These are phyloP conservation scores for Pocillopora grandis DNA, from an alignment of 92 coral and sea anemone species.

Conservation along the genomic window DNA sequence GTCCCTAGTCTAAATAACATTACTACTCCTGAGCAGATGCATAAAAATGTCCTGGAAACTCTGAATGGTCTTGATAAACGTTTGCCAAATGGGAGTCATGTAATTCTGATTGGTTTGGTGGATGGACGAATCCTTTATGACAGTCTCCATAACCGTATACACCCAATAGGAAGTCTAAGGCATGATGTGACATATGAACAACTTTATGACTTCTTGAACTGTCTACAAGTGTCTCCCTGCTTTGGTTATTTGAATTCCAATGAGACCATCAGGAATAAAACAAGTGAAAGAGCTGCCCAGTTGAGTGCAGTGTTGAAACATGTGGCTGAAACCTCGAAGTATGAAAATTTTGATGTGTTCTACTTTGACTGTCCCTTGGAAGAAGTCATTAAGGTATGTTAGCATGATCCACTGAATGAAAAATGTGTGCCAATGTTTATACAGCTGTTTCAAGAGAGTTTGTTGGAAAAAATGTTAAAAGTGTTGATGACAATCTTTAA, in stretches of 20 bases:
- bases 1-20: slow-evolving; percentile 55
- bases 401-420: background rate
- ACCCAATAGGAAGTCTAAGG: slow-evolving; percentile 89
- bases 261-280: slow-evolving; percentile 79
- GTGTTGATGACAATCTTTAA: too few relatives aligned
- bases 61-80: slow-evolving; percentile 64
- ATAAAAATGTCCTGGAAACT: slow-evolving; percentile 72
- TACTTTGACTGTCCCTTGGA: slow-evolving; percentile 72
- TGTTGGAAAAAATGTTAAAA: too few relatives aligned
- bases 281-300: slow-evolving; percentile 73
- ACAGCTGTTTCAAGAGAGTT: too few relatives aligned
- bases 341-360: slow-evolving; percentile 75
- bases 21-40: slow-evolving; percentile 96
- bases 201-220: slow-evolving; percentile 91
- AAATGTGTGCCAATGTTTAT: too few relatives aligned
- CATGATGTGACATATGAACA: slow-evolving; percentile 84
- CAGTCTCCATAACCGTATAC: slow-evolving; percentile 84
- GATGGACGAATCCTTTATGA: slow-evolving; percentile 88
- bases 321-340: slow-evolving; percentile 66
- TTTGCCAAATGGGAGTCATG: slow-evolving; percentile 89
- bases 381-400: slow-evolving; percentile 68
- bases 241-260: slow-evolving; percentile 90
- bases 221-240: slow-evolving; percentile 93
- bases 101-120: slow-evolving; percentile 73
- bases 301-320: slow-evolving; percentile 74